These are phyloP conservation scores for Polia nebulosa DNA, from an alignment of 2,888 invertebrate genomes.

Conservation along the genomic window DNA sequence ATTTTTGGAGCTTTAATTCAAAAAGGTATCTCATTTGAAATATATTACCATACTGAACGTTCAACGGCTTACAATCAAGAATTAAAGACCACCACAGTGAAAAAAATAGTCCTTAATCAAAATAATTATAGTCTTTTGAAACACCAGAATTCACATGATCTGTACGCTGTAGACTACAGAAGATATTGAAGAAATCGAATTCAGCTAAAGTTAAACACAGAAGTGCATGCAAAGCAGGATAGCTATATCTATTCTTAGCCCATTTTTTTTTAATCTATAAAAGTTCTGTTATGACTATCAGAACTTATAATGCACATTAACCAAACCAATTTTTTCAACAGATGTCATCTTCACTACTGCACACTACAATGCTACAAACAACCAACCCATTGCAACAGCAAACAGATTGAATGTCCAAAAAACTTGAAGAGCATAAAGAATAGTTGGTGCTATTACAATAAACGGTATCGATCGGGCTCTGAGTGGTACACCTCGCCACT, in stretches of 20 bases:
- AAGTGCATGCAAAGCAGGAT: not conserved
- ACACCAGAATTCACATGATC: not conserved
- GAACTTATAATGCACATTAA: not conserved
- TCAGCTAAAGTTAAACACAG: not conserved
- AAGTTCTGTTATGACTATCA: not conserved
- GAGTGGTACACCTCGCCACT: slow-evolving; percentile 74
- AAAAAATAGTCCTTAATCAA: slow-evolving; percentile 9
- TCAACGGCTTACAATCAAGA: slow-evolving; percentile 2
- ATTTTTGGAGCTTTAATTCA: slow-evolving; percentile 48
- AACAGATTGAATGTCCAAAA: slow-evolving; percentile 44
- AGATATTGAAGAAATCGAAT: not conserved
- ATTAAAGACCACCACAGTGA: not conserved
- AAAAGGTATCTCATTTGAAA: slow-evolving; percentile 45
- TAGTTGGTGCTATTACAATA: slow-evolving; percentile 65
- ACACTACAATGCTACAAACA: slow-evolving; percentile 12
- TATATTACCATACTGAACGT: slow-evolving; percentile 21
- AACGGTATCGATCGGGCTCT: slow-evolving; percentile 67
- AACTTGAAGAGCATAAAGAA: slow-evolving; percentile 36
- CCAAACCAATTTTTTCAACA: slow-evolving; percentile 11
- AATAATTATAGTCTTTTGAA: too few relatives aligned
- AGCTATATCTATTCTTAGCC: too few relatives aligned
- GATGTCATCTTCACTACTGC: slow-evolving; percentile 7
- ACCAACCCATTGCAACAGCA: slow-evolving; percentile 8
- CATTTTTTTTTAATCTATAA: too few relatives aligned
- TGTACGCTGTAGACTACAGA: not conserved